Conservation (phyloP, 64 coral and sea anemone species). For the Stichodactyla helianthus region DNA sequence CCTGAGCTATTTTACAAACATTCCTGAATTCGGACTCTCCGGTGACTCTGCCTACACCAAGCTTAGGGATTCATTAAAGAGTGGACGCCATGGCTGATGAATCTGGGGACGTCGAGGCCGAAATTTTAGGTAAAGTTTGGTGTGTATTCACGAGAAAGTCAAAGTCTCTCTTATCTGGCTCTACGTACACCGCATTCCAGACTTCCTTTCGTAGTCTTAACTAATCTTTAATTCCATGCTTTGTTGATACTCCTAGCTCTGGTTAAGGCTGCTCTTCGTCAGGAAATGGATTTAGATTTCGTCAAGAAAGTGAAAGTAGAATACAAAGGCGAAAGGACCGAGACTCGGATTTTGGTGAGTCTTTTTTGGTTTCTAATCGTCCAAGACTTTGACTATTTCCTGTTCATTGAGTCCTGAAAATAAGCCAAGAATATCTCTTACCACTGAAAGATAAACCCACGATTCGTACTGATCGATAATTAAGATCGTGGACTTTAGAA, state of each 20-base stretch:
- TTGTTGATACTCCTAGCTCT: slow-evolving; percentile 35
- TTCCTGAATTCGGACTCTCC: neutral
- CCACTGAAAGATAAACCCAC: slow-evolving; percentile 1
- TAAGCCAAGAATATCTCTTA: slow-evolving; percentile 5
- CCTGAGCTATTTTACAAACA: neutral
- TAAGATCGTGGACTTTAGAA: neutral
- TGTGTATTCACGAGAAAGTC: neutral
- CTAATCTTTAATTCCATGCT: slow-evolving; percentile 12
- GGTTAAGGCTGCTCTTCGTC: slow-evolving; percentile 60
- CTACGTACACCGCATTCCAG: neutral
- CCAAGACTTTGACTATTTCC: neutral
- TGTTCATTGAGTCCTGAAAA: slow-evolving; percentile 15
- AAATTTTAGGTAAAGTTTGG: slow-evolving; percentile 3
- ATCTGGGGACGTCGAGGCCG: slow-evolving; percentile 33
- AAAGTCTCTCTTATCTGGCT: neutral
- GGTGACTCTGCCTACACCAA: neutral
- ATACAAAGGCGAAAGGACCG: slow-evolving; percentile 69
- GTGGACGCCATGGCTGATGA: slow-evolving; percentile 42
- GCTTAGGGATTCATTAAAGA: slow-evolving; percentile 5
- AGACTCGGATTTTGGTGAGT: slow-evolving; percentile 76
- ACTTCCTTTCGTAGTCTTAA: neutral
- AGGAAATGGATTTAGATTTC: slow-evolving; percentile 67
- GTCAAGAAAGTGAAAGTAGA: slow-evolving; percentile 85
- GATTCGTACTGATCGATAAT: neutral
- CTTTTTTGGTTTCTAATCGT: slow-evolving; percentile 21